Evolutionary conservation across 2,113 vertebrate genomes (phyloP), one percentile per base, ranked within the genome.

Genomic region (Zosterops lateralis): DNA sequence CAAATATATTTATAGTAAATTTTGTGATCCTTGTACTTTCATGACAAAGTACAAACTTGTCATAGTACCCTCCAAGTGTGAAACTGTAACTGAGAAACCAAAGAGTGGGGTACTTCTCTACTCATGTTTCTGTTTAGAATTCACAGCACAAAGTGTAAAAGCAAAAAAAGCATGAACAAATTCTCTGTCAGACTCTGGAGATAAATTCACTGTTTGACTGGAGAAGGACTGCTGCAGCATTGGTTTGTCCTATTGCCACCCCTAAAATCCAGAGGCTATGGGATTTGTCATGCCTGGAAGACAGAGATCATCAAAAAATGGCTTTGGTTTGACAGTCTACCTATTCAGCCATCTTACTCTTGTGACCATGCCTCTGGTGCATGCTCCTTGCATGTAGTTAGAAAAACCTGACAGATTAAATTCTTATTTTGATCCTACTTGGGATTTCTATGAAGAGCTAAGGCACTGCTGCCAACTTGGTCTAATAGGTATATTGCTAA

Each of bases 1-100:
- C 17, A 65, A 79, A 67, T 65, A 72, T 56, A 84, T 84, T 96
- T 96, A 66, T 42, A 93, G 68, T 17, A 74, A 78, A 64, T 77
- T 87, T 71, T 83, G 40, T 89, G 68, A 84, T 92, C 75, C 38
- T 45, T 34, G 89, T 21, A 54, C 65, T 67, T 78, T 31, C 31
- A 56, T 92, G 61, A 10, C 34, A 36, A 92, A 91, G 60, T 74
- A 89, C 24, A 78, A 89, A 72, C 64, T 94, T 92, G 70, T 61
- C 65, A 83, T 64, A 90, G 60, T 83, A 73, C 42, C 40, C 54
- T 86, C 32, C 10, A 65, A 79, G 81, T 89, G 90, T 89, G 74
- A 96, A 92, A 92, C 10, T 72, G 34, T 61, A 80, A 80, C 64
- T 64, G 80, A 29, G 67, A 89, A 65, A 42, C 14, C 29, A 61